Conservation (phyloP, 2,113 vertebrate genomes). For the Aegypius monachus region DNA sequence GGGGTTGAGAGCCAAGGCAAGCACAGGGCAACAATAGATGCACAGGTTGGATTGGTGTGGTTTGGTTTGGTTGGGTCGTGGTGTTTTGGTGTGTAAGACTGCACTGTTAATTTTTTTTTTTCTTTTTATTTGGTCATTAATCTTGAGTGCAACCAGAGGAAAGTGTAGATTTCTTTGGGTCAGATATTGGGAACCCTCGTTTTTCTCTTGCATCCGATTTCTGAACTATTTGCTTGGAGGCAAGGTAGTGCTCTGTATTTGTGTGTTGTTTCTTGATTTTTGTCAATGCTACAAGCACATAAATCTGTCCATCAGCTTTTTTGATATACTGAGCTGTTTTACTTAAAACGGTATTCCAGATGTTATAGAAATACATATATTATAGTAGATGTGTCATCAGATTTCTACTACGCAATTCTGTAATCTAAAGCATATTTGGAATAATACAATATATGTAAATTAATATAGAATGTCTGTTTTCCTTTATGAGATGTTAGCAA, state of each 20-base stretch:
- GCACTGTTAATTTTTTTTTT: accelerated
- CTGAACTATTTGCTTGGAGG: neutral
- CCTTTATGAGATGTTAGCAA: neutral
- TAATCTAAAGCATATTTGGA: neutral
- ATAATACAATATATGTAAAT: neutral
- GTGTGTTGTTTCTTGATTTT: neutral
- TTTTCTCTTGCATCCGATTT: neutral
- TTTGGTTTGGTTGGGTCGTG: neutral
- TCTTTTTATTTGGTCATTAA: neutral
- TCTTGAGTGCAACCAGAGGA: neutral
- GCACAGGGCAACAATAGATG: neutral
- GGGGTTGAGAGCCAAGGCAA: neutral
- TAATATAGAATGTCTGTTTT: neutral
- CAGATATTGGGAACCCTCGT: neutral
- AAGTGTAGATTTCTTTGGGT: neutral
- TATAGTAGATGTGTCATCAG: neutral
- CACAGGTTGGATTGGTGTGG: neutral
- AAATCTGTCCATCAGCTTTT: neutral
- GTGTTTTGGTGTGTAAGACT: neutral
- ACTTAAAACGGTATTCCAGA: neutral
- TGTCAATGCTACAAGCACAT: neutral
- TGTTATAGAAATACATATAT: neutral
- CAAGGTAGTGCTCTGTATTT: neutral
- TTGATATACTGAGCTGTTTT: neutral
- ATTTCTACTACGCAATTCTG: neutral